A percentile compares a stretch with the other conserved stretches of the same genome.
phyloP scores from a whole-genome alignment of 2,888 invertebrate genomes.

The Arctia plantaginis region DNA sequence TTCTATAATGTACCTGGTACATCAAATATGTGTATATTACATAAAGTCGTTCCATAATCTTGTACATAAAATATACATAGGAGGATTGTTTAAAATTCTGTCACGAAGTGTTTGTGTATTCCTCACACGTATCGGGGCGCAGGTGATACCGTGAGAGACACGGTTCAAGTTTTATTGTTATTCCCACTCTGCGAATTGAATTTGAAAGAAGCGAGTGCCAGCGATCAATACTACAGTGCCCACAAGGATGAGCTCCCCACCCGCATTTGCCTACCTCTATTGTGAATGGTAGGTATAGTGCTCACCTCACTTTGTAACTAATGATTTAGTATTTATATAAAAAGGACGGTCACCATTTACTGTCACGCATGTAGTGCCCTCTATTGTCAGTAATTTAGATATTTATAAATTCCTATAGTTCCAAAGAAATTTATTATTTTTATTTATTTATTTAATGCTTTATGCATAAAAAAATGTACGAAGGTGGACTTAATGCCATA shows the following conservation, averaged over 20 bases:
- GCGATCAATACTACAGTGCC: constrained; percentile 70
- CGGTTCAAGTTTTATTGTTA: constrained; percentile 81
- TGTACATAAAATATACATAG: constrained; percentile 2
- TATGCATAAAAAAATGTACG: no score
- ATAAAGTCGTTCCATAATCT: neutral
- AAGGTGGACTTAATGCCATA: no score
- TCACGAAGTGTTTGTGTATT: constrained; percentile 59
- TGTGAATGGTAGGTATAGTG: neutral
- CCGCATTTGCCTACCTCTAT: constrained; percentile 32
- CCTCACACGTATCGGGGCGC: constrained; percentile 75
- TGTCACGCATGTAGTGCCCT: neutral
- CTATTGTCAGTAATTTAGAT: no score
- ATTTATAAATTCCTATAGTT: no score
- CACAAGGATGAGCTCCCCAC: constrained; percentile 22
- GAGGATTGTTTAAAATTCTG: constrained; percentile 52
- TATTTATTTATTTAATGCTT: no score
- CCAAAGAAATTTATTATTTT: no score
- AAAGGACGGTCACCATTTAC: neutral
- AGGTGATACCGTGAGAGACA: constrained; percentile 80
- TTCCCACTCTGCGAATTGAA: constrained; percentile 85
- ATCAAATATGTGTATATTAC: neutral
- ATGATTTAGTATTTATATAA: neutral
- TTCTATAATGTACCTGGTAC: no score
- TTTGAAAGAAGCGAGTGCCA: constrained; percentile 76
- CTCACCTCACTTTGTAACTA: neutral